Evolutionary conservation across 2,797 vertebrate genomes (phyloP).

Genomic region (Tragelaphus eurycerus): DNA sequence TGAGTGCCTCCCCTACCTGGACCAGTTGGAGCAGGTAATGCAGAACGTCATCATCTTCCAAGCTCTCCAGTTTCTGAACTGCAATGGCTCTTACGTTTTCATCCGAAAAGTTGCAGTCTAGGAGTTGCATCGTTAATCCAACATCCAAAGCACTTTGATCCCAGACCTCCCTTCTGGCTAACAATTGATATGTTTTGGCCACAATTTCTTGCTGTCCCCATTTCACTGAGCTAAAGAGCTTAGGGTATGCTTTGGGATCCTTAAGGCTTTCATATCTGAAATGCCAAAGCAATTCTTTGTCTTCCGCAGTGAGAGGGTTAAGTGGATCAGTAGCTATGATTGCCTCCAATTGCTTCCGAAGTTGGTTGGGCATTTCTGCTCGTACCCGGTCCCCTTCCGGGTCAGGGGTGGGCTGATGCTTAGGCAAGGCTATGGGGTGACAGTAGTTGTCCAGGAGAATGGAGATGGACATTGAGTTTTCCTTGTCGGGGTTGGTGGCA

Average conservation of each 20-base stretch:
- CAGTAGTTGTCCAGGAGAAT: conserved; percentile 96
- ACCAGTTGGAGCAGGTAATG: conserved; percentile 97
- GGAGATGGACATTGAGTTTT: conserved; percentile 94
- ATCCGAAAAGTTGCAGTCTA: conserved; percentile 97
- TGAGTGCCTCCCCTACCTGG: conserved; percentile 86
- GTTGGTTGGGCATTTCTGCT: conserved; percentile 97
- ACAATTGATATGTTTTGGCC: conserved; percentile 90
- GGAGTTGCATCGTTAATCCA: conserved; percentile 95
- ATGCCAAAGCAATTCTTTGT: conserved; percentile 98
- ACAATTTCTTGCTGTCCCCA: conserved; percentile 98
- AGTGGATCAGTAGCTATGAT: conserved; percentile 95
- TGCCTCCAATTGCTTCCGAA: conserved; percentile 95
- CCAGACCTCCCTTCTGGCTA: conserved; percentile 93
- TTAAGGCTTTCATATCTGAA: conserved; percentile 96
- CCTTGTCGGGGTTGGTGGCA: conserved; percentile 97
- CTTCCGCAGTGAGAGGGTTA: conserved; percentile 95
- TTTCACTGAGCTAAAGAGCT: conserved; percentile 95
- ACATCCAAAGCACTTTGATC: conserved; percentile 94
- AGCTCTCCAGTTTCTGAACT: conserved; percentile 95
- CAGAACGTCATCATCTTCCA: conserved; percentile 95
- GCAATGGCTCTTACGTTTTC: conserved; percentile 96
- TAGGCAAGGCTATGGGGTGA: conserved; percentile 96
- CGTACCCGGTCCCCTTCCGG: conserved; percentile 88
- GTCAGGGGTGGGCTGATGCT: conserved; percentile 86
- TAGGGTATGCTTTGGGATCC: conserved; percentile 96